Evolutionary conservation across 2,888 invertebrate genomes (phyloP).

Genomic region (Volucella inflata): DNA sequence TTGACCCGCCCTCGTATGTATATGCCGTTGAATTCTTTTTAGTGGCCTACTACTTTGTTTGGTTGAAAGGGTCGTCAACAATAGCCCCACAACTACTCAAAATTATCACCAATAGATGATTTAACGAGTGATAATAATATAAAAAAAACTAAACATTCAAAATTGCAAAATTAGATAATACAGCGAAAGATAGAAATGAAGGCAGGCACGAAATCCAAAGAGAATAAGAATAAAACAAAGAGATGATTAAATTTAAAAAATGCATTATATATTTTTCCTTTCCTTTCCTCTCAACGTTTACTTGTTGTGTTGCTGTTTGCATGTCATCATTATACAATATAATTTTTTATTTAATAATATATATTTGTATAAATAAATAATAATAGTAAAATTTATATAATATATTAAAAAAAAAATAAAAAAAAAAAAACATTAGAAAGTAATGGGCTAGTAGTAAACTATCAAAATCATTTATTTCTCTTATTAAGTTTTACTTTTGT

Average conservation of each 20-base stretch:
- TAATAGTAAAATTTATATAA: slow-evolving; percentile 73
- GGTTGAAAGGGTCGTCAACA: no score
- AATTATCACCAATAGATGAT: no score
- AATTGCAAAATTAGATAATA: no score
- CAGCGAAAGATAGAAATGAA: no score
- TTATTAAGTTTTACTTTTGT: slow-evolving; percentile 31
- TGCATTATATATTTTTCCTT: slow-evolving; percentile 73
- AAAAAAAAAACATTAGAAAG: slow-evolving; percentile 66
- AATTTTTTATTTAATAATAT: slow-evolving; percentile 69
- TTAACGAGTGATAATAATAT: no score
- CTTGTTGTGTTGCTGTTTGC: slow-evolving; percentile 54
- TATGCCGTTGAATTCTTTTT: no score
- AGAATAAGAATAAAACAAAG: slow-evolving; percentile 12
- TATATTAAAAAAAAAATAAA: slow-evolving; percentile 64
- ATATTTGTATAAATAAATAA: slow-evolving; percentile 75
- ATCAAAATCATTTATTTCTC: slow-evolving; percentile 60
- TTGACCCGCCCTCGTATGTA: no score
- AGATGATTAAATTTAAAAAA: slow-evolving; percentile 67
- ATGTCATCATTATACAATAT: slow-evolving; percentile 65
- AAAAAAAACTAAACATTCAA: no score
- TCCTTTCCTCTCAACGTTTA: slow-evolving; percentile 67
- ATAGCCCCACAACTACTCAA: no score
- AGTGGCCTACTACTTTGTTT: no score
- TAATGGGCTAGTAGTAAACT: slow-evolving; percentile 72
- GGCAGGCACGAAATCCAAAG: no score